Conservation (phyloP, 2,797 vertebrate genomes). For the Clarias laeviceps region DNA sequence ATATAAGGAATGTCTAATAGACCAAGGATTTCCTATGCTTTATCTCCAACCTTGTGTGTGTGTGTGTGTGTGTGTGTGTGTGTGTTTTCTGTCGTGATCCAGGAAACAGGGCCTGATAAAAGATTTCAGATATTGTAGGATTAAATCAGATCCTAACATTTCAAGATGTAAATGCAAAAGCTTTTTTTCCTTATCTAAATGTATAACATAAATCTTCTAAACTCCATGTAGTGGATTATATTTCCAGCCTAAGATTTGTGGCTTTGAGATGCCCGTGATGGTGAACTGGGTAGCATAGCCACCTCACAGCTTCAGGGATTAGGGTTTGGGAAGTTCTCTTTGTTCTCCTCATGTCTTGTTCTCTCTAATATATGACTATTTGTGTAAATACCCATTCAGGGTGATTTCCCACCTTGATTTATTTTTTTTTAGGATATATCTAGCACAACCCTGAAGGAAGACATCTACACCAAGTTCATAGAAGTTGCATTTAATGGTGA, state of each 20-base stretch:
- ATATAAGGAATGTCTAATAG: not conserved
- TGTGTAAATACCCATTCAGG: not conserved
- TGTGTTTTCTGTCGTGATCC: not conserved
- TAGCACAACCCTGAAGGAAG: not conserved
- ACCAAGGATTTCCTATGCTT: not conserved
- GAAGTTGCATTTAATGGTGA: not conserved
- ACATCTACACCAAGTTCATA: not conserved
- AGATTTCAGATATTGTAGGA: not conserved
- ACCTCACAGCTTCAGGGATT: not conserved
- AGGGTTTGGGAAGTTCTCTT: not conserved
- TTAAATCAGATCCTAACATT: not conserved
- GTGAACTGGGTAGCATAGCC: not conserved
- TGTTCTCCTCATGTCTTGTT: not conserved
- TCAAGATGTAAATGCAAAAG: too few relatives aligned
- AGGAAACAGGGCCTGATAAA: not conserved
- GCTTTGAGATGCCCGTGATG: not conserved
- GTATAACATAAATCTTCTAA: not conserved
- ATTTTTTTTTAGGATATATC: not conserved
- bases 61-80: not conserved
- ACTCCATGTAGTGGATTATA: not conserved
- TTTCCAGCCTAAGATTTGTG: not conserved
- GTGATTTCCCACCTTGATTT: not conserved
- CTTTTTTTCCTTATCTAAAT: too few relatives aligned
- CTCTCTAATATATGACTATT: not conserved
- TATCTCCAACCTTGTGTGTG: not conserved